These are phyloP conservation scores for Eleutherodactylus coqui DNA, from an alignment of 2,797 vertebrate genomes.

Conservation along the genomic window DNA sequence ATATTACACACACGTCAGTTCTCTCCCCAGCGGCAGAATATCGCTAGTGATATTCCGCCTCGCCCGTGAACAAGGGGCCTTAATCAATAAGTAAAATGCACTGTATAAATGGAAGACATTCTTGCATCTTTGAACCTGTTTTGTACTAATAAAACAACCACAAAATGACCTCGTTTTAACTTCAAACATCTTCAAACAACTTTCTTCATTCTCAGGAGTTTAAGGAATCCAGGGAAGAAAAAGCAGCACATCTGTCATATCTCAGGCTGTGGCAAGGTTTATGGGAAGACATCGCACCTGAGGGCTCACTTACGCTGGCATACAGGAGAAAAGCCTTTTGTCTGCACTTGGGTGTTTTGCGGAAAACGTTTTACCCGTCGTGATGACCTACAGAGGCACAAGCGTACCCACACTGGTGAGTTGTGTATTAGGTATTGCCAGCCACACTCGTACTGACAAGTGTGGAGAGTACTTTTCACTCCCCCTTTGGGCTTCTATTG, in stretches of 20 bases:
- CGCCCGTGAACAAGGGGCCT: too few relatives aligned
- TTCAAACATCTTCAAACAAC: neutral
- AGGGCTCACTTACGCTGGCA: slow-evolving; percentile 95
- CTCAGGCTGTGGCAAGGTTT: slow-evolving; percentile 91
- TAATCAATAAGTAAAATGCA: too few relatives aligned
- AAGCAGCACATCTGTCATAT: slow-evolving; percentile 98
- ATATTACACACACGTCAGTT: too few relatives aligned
- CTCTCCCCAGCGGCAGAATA: too few relatives aligned
- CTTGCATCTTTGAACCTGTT: neutral
- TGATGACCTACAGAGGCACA: slow-evolving; percentile 93
- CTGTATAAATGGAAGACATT: too few relatives aligned
- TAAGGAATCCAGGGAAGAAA: slow-evolving; percentile 90
- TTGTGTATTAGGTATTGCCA: neutral
- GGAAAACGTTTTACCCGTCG: slow-evolving; percentile 94
- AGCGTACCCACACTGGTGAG: slow-evolving; percentile 92
- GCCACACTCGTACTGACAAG: too few relatives aligned
- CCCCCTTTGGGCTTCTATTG: too few relatives aligned
- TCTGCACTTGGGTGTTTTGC: slow-evolving; percentile 91
- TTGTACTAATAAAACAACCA: neutral
- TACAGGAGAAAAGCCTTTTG: slow-evolving; percentile 92
- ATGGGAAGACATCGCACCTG: slow-evolving; percentile 95
- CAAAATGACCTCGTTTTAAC: neutral
- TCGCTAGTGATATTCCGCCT: too few relatives aligned
- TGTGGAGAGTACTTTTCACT: too few relatives aligned
- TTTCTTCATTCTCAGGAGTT: slow-evolving; percentile 66